These are phyloP conservation scores for Drosophila anomalata DNA, from an alignment of 2,888 invertebrate genomes.

Conservation along the genomic window DNA sequence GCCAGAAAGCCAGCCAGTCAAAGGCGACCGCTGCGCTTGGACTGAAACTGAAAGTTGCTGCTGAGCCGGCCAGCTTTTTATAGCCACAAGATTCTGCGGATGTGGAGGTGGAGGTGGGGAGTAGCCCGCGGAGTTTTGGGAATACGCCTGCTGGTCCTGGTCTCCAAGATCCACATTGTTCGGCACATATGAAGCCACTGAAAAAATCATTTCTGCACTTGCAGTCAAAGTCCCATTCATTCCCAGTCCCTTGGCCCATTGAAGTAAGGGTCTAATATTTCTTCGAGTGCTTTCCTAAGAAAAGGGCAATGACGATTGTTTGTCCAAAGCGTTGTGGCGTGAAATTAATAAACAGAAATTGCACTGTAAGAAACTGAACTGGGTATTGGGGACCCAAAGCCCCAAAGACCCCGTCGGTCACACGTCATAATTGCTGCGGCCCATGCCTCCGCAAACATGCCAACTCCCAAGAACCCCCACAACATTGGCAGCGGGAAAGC, in stretches of 20 bases:
- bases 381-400: slow-evolving; percentile 53
- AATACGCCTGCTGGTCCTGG: slow-evolving; percentile 63
- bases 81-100: slow-evolving; percentile 54
- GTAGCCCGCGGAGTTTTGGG: slow-evolving; percentile 61
- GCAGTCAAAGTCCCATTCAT: background rate
- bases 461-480: background rate
- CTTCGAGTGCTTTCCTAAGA: background rate
- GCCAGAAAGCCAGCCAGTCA: slow-evolving; percentile 32
- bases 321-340: slow-evolving; percentile 76
- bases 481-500: slow-evolving; percentile 10
- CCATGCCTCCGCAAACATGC: slow-evolving; percentile 22
- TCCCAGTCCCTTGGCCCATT: background rate
- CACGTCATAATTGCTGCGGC: slow-evolving; percentile 10
- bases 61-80: slow-evolving; percentile 74
- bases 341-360: slow-evolving; percentile 80
- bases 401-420: background rate
- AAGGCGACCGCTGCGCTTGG: slow-evolving; percentile 56
- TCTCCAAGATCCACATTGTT: slow-evolving; percentile 21
- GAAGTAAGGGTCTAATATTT: background rate
- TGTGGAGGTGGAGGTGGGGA: slow-evolving; percentile 9
- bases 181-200: slow-evolving; percentile 21
- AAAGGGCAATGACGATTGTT: slow-evolving; percentile 64
- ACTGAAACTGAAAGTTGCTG: slow-evolving; percentile 81
- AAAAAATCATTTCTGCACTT: background rate
- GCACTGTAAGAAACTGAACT: slow-evolving; percentile 53